Evolutionary conservation across 2,113 vertebrate genomes (phyloP), one percentile per base, ranked within the genome.

Genomic region (Leiothrix lutea): DNA sequence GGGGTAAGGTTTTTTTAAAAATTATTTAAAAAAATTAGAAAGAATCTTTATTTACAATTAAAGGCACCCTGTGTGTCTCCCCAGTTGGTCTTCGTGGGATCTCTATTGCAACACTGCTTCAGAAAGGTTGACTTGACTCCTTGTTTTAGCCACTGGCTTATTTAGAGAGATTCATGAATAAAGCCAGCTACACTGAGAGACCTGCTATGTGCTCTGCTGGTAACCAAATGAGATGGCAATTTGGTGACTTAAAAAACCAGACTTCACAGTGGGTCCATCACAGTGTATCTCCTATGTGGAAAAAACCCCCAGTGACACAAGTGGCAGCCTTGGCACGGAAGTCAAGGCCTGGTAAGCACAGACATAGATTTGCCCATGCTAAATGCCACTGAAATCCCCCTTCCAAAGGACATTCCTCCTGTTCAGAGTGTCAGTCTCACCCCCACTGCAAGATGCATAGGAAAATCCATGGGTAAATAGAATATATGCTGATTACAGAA

Each of bases 381-480:
- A 42, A 90, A 73, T 0, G 3, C n/a, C 40, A 35, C 66, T 80
- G 75, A 74, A 92, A 82, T 56, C 21, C 57, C 61, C 31, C 15
- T 80, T 64, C 50, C 61, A n/a, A 72, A 65, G 36, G 53, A 71
- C 19, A 14, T 19, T 47, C 16, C 65, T 38, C 29, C 21, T 84
- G 61, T 64, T 48, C 69, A 64, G 38, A 53, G 22, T 24, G 53
- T 45, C 86, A 95, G 17, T 95, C 62, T 78, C 51, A 62, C 16
- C 74, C 82, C 35, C 57, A 45, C 65, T 91, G 79, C 93, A 93
- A 89, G 91, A 92, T 65, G 77, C 94, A 90, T 22, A 81, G 94
- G 95, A 61, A 44, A 81, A 66, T 31, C 13, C 7, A 40, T 1
- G 28, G 92, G 86, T 88, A 96, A 80, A 96, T 94, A 75, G 90